These are phyloP conservation scores for Gila orcuttii DNA, from an alignment of 2,113 vertebrate genomes.

Conservation along the genomic window DNA sequence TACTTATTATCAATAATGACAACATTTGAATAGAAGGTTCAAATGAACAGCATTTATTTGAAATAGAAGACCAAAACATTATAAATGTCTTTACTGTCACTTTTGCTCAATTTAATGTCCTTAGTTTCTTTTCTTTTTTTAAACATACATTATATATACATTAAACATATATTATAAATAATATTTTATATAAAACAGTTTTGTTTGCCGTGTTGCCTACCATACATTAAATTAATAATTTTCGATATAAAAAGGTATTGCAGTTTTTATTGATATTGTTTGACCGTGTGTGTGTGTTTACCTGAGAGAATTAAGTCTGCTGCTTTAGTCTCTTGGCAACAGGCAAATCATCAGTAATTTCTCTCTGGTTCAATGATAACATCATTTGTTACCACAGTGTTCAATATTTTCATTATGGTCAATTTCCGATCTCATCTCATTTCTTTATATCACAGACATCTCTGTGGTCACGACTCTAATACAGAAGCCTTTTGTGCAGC, in stretches of 20 bases:
- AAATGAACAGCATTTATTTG: no score
- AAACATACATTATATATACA: no score
- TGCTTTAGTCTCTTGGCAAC: slow-evolving; percentile 40
- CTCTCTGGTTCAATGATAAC: slow-evolving; percentile 36
- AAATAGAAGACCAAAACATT: neutral
- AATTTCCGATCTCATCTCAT: slow-evolving; percentile 39
- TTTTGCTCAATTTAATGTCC: no score
- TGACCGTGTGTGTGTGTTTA: neutral
- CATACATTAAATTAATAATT: neutral
- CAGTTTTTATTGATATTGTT: slow-evolving; percentile 22
- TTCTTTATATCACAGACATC: slow-evolving; percentile 1
- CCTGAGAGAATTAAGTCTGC: neutral
- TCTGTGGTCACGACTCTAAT: slow-evolving; percentile 39
- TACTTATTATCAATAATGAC: neutral
- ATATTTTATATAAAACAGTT: no score
- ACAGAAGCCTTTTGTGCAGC: slow-evolving; percentile 10
- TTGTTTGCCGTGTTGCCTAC: neutral
- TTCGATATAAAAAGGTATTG: neutral
- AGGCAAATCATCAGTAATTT: slow-evolving; percentile 35
- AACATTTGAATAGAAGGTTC: neutral
- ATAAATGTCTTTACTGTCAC: no score
- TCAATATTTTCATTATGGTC: slow-evolving; percentile 29
- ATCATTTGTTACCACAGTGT: slow-evolving; percentile 42
- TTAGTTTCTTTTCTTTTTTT: no score
- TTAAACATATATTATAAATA: no score